These are phyloP conservation scores for Diceros bicornis DNA, from an alignment of 2,797 vertebrate species.

Conservation along the genomic window DNA sequence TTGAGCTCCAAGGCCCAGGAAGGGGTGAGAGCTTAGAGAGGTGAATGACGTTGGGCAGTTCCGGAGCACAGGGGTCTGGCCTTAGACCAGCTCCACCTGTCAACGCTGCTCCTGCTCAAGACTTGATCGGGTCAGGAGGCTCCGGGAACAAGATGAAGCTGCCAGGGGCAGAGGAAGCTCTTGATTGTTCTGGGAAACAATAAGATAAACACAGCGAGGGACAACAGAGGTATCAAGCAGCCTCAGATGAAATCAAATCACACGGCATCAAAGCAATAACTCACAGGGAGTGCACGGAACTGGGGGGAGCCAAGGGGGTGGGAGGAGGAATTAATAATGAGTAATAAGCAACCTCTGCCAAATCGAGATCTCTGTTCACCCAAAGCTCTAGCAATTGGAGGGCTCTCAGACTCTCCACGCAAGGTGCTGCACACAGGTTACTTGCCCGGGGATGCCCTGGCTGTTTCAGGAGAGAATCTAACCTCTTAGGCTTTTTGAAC, in stretches of 20 bases:
- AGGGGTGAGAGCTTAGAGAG: background rate
- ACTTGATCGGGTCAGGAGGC: background rate
- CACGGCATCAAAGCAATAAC: constrained; percentile 67
- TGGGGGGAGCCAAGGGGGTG: background rate
- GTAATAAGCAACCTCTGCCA: constrained; percentile 68
- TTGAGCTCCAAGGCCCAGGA: background rate
- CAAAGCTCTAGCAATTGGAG: background rate
- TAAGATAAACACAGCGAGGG: constrained; percentile 77
- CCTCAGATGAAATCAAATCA: constrained; percentile 77
- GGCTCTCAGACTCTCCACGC: background rate
- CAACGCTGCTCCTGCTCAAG: background rate
- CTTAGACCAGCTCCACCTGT: background rate
- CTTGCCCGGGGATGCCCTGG: background rate
- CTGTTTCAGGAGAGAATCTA: background rate
- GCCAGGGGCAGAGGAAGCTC: constrained; percentile 66
- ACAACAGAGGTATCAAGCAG: constrained; percentile 57
- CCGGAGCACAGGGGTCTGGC: background rate
- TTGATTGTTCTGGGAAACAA: constrained; percentile 81
- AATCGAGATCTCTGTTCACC: constrained; percentile 50
- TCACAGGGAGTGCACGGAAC: background rate
- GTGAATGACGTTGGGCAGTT: rapidly evolving
- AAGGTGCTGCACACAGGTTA: background rate
- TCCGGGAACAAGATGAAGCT: constrained; percentile 24
- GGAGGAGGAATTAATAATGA: constrained; percentile 68
- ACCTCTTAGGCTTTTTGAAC: background rate